These are phyloP conservation scores for Athene noctua DNA, from an alignment of 2,113 vertebrate genomes.

Conservation along the genomic window DNA sequence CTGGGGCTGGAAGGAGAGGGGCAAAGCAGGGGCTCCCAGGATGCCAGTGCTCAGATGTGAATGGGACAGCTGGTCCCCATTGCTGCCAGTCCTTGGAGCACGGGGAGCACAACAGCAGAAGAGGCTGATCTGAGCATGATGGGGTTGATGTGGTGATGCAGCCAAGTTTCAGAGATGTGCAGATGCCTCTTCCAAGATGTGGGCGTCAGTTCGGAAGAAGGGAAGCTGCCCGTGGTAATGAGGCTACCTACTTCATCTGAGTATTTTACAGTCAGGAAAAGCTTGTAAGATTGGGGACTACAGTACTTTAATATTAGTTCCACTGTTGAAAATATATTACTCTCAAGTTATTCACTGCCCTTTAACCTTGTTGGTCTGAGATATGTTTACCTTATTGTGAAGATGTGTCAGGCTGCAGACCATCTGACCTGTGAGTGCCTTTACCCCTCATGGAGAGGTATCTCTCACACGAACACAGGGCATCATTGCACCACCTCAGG, in stretches of 20 bases:
- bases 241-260: neutral
- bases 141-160: neutral
- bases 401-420: neutral
- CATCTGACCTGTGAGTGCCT: neutral
- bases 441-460: neutral
- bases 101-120: neutral
- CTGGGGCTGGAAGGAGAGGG: neutral
- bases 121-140: neutral
- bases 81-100: neutral
- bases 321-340: neutral
- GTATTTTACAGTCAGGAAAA: neutral
- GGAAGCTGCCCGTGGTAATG: neutral
- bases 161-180: neutral
- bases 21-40: neutral
- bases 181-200: neutral
- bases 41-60: neutral
- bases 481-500: neutral
- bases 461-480: neutral
- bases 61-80: neutral
- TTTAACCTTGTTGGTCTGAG: neutral
- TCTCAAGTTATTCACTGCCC: neutral
- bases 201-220: neutral
- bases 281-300: neutral
- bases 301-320: neutral
- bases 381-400: neutral